Evolutionary conservation across 2,888 invertebrate genomes (phyloP), one percentile per base, ranked within the genome.

Genomic region (Eupelmus urozonus): DNA sequence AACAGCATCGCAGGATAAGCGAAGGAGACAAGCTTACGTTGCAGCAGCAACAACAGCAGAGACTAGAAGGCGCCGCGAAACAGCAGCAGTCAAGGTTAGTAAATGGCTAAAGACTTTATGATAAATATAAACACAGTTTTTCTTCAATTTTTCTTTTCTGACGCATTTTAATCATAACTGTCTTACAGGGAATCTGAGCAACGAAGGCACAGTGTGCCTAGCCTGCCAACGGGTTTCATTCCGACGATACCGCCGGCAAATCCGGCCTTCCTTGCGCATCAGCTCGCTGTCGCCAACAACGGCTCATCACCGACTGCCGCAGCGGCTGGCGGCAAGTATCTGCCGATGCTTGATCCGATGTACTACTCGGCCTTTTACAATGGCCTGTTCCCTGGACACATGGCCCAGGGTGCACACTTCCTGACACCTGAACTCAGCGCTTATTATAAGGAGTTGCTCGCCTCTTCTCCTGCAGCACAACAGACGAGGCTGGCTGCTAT

Each of bases 401-500:
- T 87, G 16, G 83, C 87, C 0, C 80, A 81, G 42, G 63, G 73
- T 55, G 62, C 80, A 7, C 11, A 42, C 1, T 88, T 90, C 79
- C 88, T 91, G 65, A 83, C 88, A 53, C 89, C 90, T 25, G 90
- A 91, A 78, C 90, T 92, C 57, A 90, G 89, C 78, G 90, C 91
- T 23, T 90, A 92, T 81, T 89, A 92, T 78, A 91, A 92, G 82
- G 92, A 93, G 81, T 86, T 92, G 77, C 88, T 91, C 84, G 89
- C 90, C 75, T 90, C 86, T 78, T 88, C 90, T 78, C 29, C 63
- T 25, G 29, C 70, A n/a, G 49, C 66, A 16, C 70, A 69, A 23
- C 90, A 85, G 88, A 88, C 85, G 86, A 90, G 86, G 89, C 89
- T 85, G 86, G n/a, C n/a, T 11, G 88, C 84, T 85, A 89, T 85